Evolutionary conservation across 2,797 vertebrate species (phyloP).

Genomic region (Apogon hyalosoma): DNA sequence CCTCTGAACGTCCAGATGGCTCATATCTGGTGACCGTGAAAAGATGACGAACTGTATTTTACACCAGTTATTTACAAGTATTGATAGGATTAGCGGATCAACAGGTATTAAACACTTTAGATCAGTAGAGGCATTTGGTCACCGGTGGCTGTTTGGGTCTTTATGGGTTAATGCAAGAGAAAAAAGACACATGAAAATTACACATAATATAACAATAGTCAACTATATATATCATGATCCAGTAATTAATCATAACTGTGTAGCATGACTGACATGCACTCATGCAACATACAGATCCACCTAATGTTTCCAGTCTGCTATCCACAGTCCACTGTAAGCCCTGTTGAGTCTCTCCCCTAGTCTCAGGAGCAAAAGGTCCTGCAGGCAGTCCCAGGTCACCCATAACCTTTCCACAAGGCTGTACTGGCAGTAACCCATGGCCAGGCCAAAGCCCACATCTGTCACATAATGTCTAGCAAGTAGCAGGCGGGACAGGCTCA

Average conservation of each 20-base stretch:
- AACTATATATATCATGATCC: slow-evolving; percentile 6
- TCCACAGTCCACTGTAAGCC: slow-evolving; percentile 61
- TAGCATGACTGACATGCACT: slow-evolving; percentile 19
- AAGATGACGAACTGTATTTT: too few species aligned
- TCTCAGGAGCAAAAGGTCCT: slow-evolving; percentile 66
- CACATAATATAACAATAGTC: not conserved
- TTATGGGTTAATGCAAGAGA: not conserved
- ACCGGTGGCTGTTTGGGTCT: too few species aligned
- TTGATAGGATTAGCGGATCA: too few species aligned
- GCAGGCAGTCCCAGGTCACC: slow-evolving; percentile 86
- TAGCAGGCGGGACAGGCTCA: slow-evolving; percentile 90
- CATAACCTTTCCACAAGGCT: slow-evolving; percentile 89
- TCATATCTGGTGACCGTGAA: too few species aligned
- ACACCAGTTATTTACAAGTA: too few species aligned
- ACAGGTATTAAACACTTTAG: too few species aligned
- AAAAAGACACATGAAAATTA: slow-evolving; percentile 5
- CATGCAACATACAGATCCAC: slow-evolving; percentile 22
- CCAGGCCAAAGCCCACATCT: slow-evolving; percentile 89
- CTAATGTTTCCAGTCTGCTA: slow-evolving; percentile 57
- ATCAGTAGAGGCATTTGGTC: too few species aligned
- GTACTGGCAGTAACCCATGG: slow-evolving; percentile 91
- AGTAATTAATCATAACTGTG: slow-evolving; percentile 13
- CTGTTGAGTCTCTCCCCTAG: slow-evolving; percentile 65
- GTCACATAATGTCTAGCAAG: slow-evolving; percentile 94
- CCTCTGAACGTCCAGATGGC: too few species aligned